phyloP scores from a whole-genome alignment of 2,888 invertebrate species.

The Lochmaea capreae region DNA sequence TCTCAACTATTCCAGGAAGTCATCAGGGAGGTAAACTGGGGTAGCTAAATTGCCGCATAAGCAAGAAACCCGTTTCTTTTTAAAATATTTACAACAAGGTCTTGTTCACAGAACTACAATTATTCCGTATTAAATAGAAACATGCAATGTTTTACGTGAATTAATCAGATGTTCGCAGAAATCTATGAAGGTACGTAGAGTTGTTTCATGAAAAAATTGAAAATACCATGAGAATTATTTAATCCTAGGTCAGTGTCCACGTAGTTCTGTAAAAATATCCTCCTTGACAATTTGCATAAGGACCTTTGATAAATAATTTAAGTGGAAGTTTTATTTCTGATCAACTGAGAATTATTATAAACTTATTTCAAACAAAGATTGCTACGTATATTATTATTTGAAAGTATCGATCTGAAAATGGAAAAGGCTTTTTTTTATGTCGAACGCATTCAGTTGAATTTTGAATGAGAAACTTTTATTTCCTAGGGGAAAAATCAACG shows the following conservation, averaged over 20 bases:
- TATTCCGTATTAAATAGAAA: constrained; percentile 22
- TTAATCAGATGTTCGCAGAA: constrained; percentile 19
- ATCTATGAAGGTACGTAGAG: constrained; percentile 17
- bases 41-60: constrained; percentile 23
- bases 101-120: constrained; percentile 25
- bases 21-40: constrained; percentile 16
- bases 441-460: no score
- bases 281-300: no score
- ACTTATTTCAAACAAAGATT: no score
- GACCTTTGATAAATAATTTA: background rate
- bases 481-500: no score
- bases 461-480: no score
- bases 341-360: no score
- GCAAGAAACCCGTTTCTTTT: constrained; percentile 28
- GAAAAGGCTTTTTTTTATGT: no score
- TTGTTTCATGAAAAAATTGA: background rate
- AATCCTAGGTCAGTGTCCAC: background rate
- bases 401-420: background rate
- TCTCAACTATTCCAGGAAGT: constrained; percentile 20
- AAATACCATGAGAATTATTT: background rate
- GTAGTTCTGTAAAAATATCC: background rate
- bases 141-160: constrained; percentile 25
- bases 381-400: background rate
- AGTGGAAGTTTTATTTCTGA: no score
- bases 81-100: constrained; percentile 33